Conservation (phyloP, 2,113 vertebrate species). For the Stegastes partitus region DNA sequence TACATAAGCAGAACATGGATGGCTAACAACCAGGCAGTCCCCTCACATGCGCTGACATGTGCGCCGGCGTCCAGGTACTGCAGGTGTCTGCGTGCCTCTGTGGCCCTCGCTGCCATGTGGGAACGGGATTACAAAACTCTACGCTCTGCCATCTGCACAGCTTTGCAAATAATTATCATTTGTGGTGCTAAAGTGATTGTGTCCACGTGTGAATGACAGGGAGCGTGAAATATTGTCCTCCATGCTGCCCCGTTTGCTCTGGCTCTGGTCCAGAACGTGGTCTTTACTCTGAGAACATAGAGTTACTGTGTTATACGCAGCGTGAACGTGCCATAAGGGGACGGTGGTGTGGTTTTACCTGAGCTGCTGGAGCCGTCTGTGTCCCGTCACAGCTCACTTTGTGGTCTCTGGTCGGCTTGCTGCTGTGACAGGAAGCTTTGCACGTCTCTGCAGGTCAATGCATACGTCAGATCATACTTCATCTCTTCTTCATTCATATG, state of each 20-base stretch:
- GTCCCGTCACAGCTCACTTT: slow-evolving; percentile 43
- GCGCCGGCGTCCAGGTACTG: slow-evolving; percentile 34
- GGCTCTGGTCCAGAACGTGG: not conserved
- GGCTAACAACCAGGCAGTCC: not conserved
- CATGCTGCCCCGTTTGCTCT: not conserved
- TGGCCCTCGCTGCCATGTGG: slow-evolving; percentile 39
- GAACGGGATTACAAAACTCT: slow-evolving; percentile 53
- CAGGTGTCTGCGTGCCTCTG: slow-evolving; percentile 19
- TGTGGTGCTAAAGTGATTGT: slow-evolving; percentile 35
- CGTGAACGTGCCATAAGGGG: not conserved
- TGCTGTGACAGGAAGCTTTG: slow-evolving; percentile 35
- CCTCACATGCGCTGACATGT: slow-evolving; percentile 34
- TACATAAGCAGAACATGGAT: not conserved
- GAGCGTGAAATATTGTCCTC: not conserved
- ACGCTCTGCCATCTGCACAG: slow-evolving; percentile 48
- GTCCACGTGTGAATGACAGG: not conserved
- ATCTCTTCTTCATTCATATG: not conserved
- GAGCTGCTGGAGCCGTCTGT: slow-evolving; percentile 24
- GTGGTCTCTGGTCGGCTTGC: slow-evolving; percentile 19
- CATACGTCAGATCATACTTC: slow-evolving; percentile 1
- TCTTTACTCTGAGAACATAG: not conserved
- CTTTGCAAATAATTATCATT: slow-evolving; percentile 48
- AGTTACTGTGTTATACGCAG: not conserved
- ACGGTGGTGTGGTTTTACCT: slow-evolving; percentile 66
- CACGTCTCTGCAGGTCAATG: slow-evolving; percentile 47